These are phyloP conservation scores for Pteria penguin DNA, from an alignment of 2,888 invertebrate species.

Conservation along the genomic window DNA sequence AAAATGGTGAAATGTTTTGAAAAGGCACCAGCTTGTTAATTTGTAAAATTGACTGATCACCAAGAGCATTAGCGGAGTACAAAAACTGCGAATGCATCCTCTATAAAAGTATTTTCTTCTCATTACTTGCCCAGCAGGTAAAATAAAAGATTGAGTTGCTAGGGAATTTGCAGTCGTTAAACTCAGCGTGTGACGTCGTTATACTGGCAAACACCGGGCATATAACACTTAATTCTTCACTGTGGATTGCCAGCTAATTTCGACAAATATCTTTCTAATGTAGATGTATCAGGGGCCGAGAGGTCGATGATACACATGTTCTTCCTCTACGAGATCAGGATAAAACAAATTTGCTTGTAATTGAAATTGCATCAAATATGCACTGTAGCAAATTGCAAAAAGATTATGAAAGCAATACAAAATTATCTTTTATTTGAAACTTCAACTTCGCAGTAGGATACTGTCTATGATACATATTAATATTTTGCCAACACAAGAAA, in stretches of 20 bases:
- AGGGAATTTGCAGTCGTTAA: conserved; percentile 12
- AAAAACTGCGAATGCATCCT: not conserved
- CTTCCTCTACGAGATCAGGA: no score
- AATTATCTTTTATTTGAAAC: no score
- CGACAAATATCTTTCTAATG: conserved; percentile 10
- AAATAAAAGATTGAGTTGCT: not conserved
- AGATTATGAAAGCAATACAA: no score
- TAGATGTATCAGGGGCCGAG: conserved; percentile 4
- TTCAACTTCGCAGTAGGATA: no score
- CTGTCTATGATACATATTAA: no score
- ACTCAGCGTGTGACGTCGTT: not conserved
- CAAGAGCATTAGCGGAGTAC: not conserved
- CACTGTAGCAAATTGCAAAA: no score
- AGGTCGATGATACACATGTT: not conserved
- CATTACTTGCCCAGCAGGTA: conserved; percentile 6
- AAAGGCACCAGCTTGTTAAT: not conserved
- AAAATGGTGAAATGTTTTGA: not conserved
- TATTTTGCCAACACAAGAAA: no score
- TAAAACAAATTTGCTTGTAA: no score
- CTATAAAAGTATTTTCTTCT: conserved; percentile 6
- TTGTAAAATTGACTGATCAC: conserved; percentile 7
- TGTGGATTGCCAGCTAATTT: not conserved
- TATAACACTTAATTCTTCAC: conserved; percentile 6
- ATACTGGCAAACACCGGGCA: not conserved
- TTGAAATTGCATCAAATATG: no score